phyloP scores from a whole-genome alignment of 2,888 invertebrate species.

The Eucriotettix oculatus region DNA sequence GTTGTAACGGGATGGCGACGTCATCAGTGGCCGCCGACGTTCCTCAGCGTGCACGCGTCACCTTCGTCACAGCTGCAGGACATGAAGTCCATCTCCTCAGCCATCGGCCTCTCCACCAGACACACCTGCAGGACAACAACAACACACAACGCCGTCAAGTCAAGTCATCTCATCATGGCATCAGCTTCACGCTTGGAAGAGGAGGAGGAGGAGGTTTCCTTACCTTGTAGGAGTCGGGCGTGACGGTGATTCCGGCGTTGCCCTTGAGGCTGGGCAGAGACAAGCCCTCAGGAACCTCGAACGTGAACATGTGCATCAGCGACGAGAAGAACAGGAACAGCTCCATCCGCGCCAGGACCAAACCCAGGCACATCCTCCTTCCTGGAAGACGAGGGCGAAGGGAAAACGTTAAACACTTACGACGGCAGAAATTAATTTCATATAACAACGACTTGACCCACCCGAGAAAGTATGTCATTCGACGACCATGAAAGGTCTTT shows the following conservation, averaged over 20 bases:
- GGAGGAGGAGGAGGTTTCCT: too few relatives aligned
- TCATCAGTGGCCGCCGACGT: too few relatives aligned
- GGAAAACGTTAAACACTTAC: not conserved
- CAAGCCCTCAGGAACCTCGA: constrained; percentile 52
- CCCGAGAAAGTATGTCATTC: too few relatives aligned
- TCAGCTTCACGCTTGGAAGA: too few relatives aligned
- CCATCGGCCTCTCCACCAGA: constrained; percentile 13
- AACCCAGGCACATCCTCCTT: constrained; percentile 76
- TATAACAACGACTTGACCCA: too few relatives aligned
- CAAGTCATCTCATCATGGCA: too few relatives aligned
- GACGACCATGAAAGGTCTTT: too few relatives aligned
- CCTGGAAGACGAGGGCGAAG: constrained; percentile 26
- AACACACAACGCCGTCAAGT: too few relatives aligned
- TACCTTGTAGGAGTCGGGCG: constrained; percentile 64
- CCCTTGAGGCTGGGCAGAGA: constrained; percentile 63
- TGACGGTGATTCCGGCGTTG: constrained; percentile 68
- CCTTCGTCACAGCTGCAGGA: too few relatives aligned
- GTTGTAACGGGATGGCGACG: too few relatives aligned
- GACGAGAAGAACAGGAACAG: constrained; percentile 75
- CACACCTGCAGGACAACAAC: constrained; percentile 11
- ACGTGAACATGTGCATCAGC: constrained; percentile 65
- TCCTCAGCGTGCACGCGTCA: too few relatives aligned
- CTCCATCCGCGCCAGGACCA: constrained; percentile 76
- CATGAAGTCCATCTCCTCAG: constrained; percentile 11
- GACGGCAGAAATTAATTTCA: too few relatives aligned